Evolutionary conservation across 1,140 invertebrate species (phyloP), one percentile per base, ranked within the genome.

Genomic region (Apis florea): DNA sequence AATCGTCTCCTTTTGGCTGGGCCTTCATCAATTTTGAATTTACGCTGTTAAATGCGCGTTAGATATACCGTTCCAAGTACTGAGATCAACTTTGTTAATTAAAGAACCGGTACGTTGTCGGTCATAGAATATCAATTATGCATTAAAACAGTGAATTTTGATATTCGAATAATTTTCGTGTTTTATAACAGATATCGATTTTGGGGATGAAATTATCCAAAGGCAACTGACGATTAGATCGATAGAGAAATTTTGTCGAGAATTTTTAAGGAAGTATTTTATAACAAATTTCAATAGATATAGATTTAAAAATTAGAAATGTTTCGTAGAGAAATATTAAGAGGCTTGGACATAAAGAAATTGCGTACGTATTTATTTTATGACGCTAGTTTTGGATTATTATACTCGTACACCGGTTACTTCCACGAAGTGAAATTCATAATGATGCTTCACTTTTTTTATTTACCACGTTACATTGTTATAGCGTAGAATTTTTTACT

Each of bases 71-170:
- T n/a, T 66, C 31, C 31, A 40, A 40, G 31, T 40, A 40, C 31
- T 26, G 15, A 26, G 51, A 49, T 54, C 54, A 70, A 54, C 17
- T 70, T 70, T 31, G 17, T 70, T 70, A 66, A 66, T 66, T 31
- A 66, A 47, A 19, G 11, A 47, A 47, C 40, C n/a, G 5, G 1
- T 31, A 9, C 1, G 19, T 6, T 12, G 40, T 40, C 19, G 5
- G 13, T 19, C 15, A 10, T 21, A n/a, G 40, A 11, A 66, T 47
- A 66, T 66, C 31, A 66, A 40, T 66, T 66, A 66, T 12, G 64
- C 11, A 1, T 47, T 11, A 40, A 47, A 12, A 47, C 21, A 1
- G 9, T 11, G 15, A 2, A 8, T n/a, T 40, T 31, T 64, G 24
- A 40, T 64, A 26, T 31, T 31, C 15, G 24, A 17, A 51, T 51